Percentiles rank a stretch among this genome's conserved stretches.
These are phyloP conservation scores for human DNA, from an alignment of 2,113 vertebrate genomes.

Conservation along the genomic window GRCh38 chr9:19611501-19612000, in stretches of 20 bases:
- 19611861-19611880: background rate
- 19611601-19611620: background rate
- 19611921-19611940: background rate
- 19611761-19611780: background rate
- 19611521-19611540: accelerated
- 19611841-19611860: background rate
- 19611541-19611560: background rate
- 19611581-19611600: background rate
- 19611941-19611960: background rate
- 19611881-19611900: background rate
- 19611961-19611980: background rate
- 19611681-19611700: background rate
- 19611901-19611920: background rate
- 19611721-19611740: background rate
- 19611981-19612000: background rate
- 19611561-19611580: background rate
- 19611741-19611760: background rate
- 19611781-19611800: background rate
- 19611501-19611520: background rate
- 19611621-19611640: background rate
- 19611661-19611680: background rate
- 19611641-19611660: background rate
- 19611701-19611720: background rate
- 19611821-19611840: background rate
- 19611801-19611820: background rate